phyloP scores from a whole-genome alignment of 2,888 invertebrate genomes.

The Drosophila picticornis region DNA sequence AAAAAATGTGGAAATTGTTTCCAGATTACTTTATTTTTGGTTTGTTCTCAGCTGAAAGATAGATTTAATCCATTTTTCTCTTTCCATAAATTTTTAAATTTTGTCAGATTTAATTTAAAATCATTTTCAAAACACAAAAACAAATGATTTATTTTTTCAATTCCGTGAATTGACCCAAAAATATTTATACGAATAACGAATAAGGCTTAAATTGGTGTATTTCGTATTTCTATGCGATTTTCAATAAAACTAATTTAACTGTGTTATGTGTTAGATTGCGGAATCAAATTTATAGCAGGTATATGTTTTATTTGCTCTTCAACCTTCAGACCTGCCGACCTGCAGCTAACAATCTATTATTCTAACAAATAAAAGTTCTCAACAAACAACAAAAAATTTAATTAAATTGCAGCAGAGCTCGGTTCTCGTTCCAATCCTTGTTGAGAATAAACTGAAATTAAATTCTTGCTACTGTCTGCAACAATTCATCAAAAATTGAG shows the following conservation, averaged over 20 bases:
- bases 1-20: background rate
- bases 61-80: background rate
- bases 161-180: background rate
- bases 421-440: background rate
- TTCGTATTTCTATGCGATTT: background rate
- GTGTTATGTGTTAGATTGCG: background rate
- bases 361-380: slow-evolving; percentile 21
- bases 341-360: slow-evolving; percentile 8
- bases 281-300: background rate
- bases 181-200: background rate
- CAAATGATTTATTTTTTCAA: background rate
- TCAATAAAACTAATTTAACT: background rate
- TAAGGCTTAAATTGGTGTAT: too few relatives aligned
- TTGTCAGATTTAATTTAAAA: background rate
- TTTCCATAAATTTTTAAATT: background rate
- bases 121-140: background rate
- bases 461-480: slow-evolving; percentile 32
- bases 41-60: background rate
- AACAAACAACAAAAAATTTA: slow-evolving; percentile 28
- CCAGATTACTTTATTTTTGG: background rate
- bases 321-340: slow-evolving; percentile 7
- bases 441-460: slow-evolving; percentile 18
- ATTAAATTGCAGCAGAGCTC: slow-evolving; percentile 40
- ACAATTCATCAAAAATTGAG: slow-evolving; percentile 18
- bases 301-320: slow-evolving; percentile 4